phyloP scores from a whole-genome alignment of 2,113 vertebrate species.

The Mustela lutreola region DNA sequence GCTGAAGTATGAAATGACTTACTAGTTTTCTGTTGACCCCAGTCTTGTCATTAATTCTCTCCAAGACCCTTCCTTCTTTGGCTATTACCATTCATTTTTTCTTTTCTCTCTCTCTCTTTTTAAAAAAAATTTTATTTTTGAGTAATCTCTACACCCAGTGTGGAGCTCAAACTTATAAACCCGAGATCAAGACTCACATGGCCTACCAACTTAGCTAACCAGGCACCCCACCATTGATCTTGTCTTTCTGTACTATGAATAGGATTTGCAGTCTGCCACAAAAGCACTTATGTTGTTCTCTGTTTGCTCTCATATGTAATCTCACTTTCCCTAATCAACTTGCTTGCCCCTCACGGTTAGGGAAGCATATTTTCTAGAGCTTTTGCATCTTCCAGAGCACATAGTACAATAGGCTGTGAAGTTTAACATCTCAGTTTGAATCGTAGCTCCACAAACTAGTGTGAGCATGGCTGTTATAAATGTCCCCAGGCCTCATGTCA shows the following conservation, averaged over 20 bases:
- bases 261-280: background rate
- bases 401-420: background rate
- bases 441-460: background rate
- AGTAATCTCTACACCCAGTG: background rate
- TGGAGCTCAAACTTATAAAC: background rate
- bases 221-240: background rate
- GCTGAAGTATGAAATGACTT: background rate
- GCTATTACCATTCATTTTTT: background rate
- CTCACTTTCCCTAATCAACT: background rate
- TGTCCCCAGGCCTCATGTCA: background rate
- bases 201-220: background rate
- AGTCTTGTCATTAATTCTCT: background rate
- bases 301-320: background rate
- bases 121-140: background rate
- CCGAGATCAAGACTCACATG: background rate
- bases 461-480: background rate
- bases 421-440: background rate
- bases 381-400: constrained; percentile 16
- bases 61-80: background rate
- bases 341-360: background rate
- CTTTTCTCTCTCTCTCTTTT: background rate
- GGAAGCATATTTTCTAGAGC: background rate
- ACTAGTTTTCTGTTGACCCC: background rate
- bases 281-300: background rate
- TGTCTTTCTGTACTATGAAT: background rate